phyloP scores from a whole-genome alignment of 2,797 vertebrate genomes.

The Meriones psammophilus region DNA sequence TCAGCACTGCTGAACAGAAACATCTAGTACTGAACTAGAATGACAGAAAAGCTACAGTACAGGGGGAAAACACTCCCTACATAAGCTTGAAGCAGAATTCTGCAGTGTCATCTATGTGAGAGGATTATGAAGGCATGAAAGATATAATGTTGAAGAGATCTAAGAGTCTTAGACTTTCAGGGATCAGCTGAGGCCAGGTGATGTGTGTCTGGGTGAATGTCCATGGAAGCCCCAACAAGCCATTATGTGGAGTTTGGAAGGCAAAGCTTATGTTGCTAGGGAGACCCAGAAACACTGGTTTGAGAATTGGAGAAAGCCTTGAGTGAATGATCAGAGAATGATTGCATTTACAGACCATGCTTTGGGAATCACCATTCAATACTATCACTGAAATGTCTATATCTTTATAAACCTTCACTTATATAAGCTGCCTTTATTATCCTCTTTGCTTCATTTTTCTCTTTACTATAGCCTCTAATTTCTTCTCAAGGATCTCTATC shows the following conservation, averaged over 20 bases:
- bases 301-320: not conserved
- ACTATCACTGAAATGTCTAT: not conserved
- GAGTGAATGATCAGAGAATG: not conserved
- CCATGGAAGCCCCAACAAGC: not conserved
- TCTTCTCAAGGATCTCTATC: not conserved
- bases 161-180: not conserved
- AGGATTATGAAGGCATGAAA: not conserved
- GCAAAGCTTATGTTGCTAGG: not conserved
- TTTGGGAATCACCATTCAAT: not conserved
- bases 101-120: not conserved
- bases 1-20: not conserved
- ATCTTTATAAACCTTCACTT: not conserved
- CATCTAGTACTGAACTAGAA: not conserved
- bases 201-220: not conserved
- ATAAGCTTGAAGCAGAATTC: not conserved
- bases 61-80: not conserved
- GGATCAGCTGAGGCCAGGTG: not conserved
- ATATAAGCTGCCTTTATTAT: not conserved
- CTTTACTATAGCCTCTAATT: conserved; percentile 5
- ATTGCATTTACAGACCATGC: not conserved
- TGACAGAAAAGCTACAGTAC: not conserved
- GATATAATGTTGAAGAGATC: not conserved
- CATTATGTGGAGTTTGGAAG: not conserved
- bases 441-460: not conserved
- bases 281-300: not conserved